phyloP scores from a whole-genome alignment of 2,113 vertebrate species.

The Gavia stellata region DNA sequence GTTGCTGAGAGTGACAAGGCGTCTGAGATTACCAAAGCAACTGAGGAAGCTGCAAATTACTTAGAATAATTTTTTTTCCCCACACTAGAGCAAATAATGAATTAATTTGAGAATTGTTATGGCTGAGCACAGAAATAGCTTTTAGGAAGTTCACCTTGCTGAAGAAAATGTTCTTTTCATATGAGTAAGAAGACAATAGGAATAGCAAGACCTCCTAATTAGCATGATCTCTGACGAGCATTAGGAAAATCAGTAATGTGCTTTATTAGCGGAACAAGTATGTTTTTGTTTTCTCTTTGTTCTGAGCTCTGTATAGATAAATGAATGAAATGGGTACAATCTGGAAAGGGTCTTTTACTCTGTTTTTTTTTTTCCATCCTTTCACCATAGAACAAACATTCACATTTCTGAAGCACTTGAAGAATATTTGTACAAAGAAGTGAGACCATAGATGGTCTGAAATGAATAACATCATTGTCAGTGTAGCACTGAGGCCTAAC shows the following conservation, averaged over 20 bases:
- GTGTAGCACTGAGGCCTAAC: neutral
- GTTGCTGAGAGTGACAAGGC: constrained; percentile 7
- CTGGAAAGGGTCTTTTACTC: neutral
- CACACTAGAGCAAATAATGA: neutral
- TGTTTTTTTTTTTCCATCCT: neutral
- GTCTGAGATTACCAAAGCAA: neutral
- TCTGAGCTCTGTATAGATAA: neutral
- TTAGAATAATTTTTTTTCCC: neutral
- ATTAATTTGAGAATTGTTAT: neutral
- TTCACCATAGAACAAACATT: neutral
- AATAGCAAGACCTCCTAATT: neutral
- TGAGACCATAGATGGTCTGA: neutral
- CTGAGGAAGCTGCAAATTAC: neutral
- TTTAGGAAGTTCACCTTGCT: neutral
- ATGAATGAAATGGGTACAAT: neutral
- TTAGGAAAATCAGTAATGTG: neutral
- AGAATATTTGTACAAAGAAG: neutral
- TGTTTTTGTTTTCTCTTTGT: constrained; percentile 6
- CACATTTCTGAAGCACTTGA: neutral
- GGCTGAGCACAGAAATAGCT: neutral
- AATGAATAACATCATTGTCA: neutral
- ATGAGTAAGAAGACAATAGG: neutral
- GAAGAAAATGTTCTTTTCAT: neutral
- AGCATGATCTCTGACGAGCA: neutral
- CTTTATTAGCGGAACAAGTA: constrained; percentile 10